Evolutionary conservation across 2,113 vertebrate species (phyloP).

Genomic region (Ibidorhyncha struthersii): DNA sequence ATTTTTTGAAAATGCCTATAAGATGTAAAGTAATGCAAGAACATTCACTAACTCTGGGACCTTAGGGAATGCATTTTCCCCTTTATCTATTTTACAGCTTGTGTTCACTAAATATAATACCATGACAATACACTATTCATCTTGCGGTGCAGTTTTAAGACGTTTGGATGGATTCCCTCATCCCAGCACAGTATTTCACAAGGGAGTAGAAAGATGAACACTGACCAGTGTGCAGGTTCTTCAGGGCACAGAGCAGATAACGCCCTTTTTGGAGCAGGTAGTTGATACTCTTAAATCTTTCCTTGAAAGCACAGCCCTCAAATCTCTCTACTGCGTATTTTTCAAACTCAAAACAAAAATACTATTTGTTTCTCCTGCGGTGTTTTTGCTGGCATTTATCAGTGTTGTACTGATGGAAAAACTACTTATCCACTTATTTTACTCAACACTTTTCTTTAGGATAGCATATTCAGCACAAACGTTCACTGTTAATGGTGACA

Average conservation of each 20-base stretch:
- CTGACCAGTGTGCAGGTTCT: not conserved
- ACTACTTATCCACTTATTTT: not conserved
- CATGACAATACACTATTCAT: not conserved
- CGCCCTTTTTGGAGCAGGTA: not conserved
- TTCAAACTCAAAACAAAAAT: not conserved
- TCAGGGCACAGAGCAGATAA: not conserved
- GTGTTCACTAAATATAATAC: not conserved
- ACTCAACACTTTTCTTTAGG: not conserved
- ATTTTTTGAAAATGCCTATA: not conserved
- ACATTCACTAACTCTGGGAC: not conserved
- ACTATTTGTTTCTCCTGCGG: not conserved
- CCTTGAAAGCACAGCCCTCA: not conserved
- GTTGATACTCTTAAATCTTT: not conserved
- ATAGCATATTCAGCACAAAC: not conserved
- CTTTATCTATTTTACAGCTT: not conserved
- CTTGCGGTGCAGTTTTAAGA: not conserved
- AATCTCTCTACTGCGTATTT: not conserved
- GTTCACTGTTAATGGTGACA: not conserved
- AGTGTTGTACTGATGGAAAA: not conserved
- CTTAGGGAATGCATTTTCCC: not conserved
- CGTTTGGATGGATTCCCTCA: not conserved
- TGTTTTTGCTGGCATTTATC: not conserved
- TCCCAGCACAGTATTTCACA: not conserved
- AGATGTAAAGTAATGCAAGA: conserved; percentile 16
- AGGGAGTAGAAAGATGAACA: not conserved